These are phyloP conservation scores for Apamea sordens DNA, from an alignment of 2,888 invertebrate genomes.

Conservation along the genomic window DNA sequence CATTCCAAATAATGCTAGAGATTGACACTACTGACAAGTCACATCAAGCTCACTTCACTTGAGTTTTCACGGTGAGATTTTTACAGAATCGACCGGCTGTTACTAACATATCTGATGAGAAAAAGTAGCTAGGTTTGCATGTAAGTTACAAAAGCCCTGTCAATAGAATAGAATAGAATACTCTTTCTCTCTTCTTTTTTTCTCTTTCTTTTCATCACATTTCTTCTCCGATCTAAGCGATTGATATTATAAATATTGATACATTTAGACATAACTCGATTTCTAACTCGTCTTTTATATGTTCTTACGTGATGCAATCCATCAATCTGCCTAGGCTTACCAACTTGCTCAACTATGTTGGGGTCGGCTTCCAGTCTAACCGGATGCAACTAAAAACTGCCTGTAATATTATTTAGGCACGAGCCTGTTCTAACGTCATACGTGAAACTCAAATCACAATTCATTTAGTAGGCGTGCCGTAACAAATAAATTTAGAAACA, in stretches of 20 bases:
- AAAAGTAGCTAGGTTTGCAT: background rate
- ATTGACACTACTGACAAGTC: no score
- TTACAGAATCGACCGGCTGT: no score
- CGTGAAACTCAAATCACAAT: background rate
- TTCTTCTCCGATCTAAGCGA: background rate
- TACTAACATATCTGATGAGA: background rate
- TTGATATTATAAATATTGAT: conserved; percentile 26
- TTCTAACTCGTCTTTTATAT: conserved; percentile 22
- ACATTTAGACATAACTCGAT: background rate
- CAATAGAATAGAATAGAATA: no score
- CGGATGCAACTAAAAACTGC: background rate
- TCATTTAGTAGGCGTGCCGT: background rate
- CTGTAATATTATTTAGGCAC: background rate
- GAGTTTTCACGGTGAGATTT: no score
- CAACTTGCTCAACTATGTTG: background rate
- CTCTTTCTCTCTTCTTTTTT: no score
- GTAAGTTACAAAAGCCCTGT: conserved; percentile 15
- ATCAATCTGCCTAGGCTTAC: background rate
- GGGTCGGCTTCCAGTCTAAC: background rate
- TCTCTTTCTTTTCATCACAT: no score
- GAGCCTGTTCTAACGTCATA: background rate
- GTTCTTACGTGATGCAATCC: conserved; percentile 12
- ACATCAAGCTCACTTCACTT: no score
- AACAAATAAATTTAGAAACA: conserved; percentile 8
- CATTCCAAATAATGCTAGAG: no score